phyloP scores from a whole-genome alignment of 1,140 invertebrate genomes.

The Antheraea pernyi region DNA sequence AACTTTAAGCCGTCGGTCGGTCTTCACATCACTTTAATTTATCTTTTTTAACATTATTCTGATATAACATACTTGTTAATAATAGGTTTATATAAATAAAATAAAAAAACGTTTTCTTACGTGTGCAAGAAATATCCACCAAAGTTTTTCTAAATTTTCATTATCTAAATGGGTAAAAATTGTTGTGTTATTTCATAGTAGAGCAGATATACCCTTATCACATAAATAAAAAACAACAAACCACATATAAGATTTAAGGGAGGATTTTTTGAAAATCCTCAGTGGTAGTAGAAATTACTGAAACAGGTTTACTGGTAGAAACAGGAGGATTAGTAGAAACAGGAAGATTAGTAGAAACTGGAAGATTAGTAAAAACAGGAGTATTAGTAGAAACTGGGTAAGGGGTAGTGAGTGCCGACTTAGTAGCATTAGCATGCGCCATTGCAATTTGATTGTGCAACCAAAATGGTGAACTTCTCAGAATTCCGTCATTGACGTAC shows the following conservation, averaged over 20 bases:
- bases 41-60: too few relatives aligned
- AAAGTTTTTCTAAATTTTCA: too few relatives aligned
- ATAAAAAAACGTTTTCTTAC: too few relatives aligned
- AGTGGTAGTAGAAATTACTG: background rate
- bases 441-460: conserved; percentile 20
- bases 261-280: background rate
- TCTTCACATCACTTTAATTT: too few relatives aligned
- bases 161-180: too few relatives aligned
- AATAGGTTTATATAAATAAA: too few relatives aligned
- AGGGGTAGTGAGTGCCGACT: background rate
- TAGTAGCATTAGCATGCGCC: conserved; percentile 8
- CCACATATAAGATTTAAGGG: background rate
- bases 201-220: background rate
- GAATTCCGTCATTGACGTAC: conserved; percentile 31
- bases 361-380: background rate
- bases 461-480: conserved; percentile 27
- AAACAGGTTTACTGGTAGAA: background rate
- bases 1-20: too few relatives aligned
- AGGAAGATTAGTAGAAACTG: background rate
- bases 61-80: too few relatives aligned
- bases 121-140: too few relatives aligned
- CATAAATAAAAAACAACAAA: background rate
- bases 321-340: background rate
- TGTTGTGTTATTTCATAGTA: too few relatives aligned
- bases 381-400: conserved; percentile 6